Evolutionary conservation across 2,888 invertebrate species (phyloP).

Genomic region (Stenichneumon culpator): DNA sequence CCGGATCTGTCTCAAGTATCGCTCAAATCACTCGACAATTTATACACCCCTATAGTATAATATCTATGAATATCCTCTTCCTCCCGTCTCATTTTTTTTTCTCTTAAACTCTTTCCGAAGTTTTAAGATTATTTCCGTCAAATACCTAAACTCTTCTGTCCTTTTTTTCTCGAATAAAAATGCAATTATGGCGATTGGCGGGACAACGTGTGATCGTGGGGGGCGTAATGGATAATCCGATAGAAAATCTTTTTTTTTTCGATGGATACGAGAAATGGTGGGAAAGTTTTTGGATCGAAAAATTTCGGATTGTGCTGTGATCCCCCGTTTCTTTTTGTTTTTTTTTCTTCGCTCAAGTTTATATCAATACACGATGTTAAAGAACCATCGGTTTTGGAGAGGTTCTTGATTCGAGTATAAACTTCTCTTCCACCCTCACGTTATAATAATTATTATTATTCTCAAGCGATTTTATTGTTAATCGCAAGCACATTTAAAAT

Average conservation of each 20-base stretch:
- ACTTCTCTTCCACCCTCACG: slow-evolving; percentile 3
- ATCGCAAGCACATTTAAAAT: slow-evolving; percentile 33
- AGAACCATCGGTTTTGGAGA: slow-evolving; percentile 21
- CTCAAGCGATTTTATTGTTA: slow-evolving; percentile 32
- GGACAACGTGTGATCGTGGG: slow-evolving; percentile 40
- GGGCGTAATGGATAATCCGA: slow-evolving; percentile 32
- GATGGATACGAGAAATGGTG: slow-evolving; percentile 36
- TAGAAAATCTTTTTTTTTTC: slow-evolving; percentile 37
- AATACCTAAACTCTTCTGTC: neutral
- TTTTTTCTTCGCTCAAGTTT: neutral
- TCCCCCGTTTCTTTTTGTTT: neutral
- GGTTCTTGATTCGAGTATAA: slow-evolving; percentile 33
- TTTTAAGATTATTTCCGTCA: slow-evolving; percentile 35
- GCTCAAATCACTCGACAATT: slow-evolving; percentile 40
- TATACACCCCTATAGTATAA: slow-evolving; percentile 42
- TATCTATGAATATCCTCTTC: slow-evolving; percentile 42
- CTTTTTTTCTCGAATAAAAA: slow-evolving; percentile 39
- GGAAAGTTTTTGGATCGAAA: slow-evolving; percentile 39
- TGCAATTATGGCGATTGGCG: slow-evolving; percentile 44
- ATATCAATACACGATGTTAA: neutral
- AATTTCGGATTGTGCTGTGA: slow-evolving; percentile 32
- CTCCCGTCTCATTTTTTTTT: neutral
- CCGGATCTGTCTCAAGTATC: slow-evolving; percentile 15
- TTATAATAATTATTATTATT: slow-evolving; percentile 39
- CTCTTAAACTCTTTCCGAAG: slow-evolving; percentile 27